Evolutionary conservation across 1,140 invertebrate genomes (phyloP).

Genomic region (Drosophila insularis): DNA sequence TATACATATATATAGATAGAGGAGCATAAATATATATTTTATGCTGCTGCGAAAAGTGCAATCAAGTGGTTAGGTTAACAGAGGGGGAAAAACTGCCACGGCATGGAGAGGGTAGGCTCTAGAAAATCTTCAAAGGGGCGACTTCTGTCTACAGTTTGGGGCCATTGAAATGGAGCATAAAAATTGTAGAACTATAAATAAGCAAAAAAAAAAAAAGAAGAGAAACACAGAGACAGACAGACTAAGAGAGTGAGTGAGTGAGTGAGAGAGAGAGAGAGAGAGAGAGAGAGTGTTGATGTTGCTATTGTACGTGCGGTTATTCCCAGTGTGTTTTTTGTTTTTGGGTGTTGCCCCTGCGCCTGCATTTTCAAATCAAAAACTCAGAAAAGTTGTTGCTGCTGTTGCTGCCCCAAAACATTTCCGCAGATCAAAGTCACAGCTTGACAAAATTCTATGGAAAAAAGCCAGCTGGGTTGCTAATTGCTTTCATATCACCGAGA

Average conservation of each 20-base stretch:
- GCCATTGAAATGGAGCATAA: constrained; percentile 80
- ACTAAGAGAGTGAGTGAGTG: neutral
- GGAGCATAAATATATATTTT: constrained; percentile 75
- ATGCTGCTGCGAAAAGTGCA: constrained; percentile 79
- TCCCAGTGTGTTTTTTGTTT: constrained; percentile 14
- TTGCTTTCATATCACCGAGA: constrained; percentile 70
- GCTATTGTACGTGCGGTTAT: constrained; percentile 26
- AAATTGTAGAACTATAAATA: constrained; percentile 78
- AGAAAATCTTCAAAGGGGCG: constrained; percentile 73
- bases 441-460: constrained; percentile 76
- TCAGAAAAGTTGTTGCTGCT: constrained; percentile 70
- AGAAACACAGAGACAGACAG: neutral
- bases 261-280: neutral
- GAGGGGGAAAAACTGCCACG: constrained; percentile 4
- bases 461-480: constrained; percentile 66
- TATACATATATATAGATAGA: neutral
- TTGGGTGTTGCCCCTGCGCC: constrained; percentile 18
- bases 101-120: constrained; percentile 30
- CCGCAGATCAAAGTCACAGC: constrained; percentile 80
- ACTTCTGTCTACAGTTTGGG: constrained; percentile 44
- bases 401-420: constrained; percentile 52
- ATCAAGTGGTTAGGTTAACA: constrained; percentile 66
- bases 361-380: constrained; percentile 73
- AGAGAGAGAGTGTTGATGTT: constrained; percentile 39
- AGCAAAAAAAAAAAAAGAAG: constrained; percentile 24